A percentile compares a stretch with the other conserved stretches of the same genome.
Conservation (phyloP, 2,888 invertebrate genomes). For the Mactromeris polynyma region DNA sequence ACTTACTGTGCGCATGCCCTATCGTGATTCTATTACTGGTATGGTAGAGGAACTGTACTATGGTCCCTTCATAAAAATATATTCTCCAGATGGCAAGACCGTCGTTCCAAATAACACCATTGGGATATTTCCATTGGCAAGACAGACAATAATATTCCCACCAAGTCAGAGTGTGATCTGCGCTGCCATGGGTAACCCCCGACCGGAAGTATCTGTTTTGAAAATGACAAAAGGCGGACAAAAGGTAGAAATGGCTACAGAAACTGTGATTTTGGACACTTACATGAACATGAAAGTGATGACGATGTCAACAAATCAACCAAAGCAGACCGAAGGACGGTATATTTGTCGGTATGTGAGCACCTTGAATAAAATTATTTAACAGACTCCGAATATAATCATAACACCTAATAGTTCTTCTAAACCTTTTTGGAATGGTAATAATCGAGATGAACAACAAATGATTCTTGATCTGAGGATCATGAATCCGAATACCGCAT, state of each 20-base stretch:
- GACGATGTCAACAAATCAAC: constrained; percentile 41
- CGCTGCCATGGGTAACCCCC: constrained; percentile 68
- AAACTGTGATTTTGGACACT: constrained; percentile 57
- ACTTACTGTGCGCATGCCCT: constrained; percentile 58
- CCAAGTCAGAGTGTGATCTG: constrained; percentile 63
- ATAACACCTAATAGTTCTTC: no score
- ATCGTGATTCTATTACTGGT: constrained; percentile 50
- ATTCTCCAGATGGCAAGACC: constrained; percentile 38
- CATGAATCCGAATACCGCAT: no score
- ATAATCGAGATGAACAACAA: no score
- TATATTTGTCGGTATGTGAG: constrained; percentile 66
- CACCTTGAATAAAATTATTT: no score
- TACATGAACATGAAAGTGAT: constrained; percentile 59
- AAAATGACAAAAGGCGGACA: constrained; percentile 34
- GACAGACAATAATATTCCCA: constrained; percentile 52
- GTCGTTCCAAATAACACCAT: constrained; percentile 57
- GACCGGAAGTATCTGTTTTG: constrained; percentile 61
- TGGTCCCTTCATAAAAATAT: constrained; percentile 58
- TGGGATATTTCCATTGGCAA: constrained; percentile 58
- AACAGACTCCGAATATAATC: no score
- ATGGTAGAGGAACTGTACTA: constrained; percentile 56
- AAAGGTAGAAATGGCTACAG: constrained; percentile 38
- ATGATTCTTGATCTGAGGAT: no score
- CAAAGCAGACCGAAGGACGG: constrained; percentile 47
- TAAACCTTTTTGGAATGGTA: no score